A percentile compares a stretch with the other conserved stretches of the same genome.
phyloP scores from a whole-genome alignment of 2,113 vertebrate genomes.

The Pelmatolapia mariae region DNA sequence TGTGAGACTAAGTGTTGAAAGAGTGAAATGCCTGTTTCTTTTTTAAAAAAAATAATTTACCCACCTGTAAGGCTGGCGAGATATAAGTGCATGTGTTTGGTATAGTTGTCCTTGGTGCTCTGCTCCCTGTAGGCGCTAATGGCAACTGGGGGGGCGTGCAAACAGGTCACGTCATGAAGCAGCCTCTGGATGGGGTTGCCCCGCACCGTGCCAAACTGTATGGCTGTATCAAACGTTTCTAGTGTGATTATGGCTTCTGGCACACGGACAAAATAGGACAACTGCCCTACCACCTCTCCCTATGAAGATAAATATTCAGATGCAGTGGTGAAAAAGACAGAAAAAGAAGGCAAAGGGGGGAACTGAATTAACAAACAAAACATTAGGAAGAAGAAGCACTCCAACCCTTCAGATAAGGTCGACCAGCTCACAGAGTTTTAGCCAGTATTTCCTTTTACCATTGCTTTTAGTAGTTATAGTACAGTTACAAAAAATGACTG shows the following conservation, averaged over 20 bases:
- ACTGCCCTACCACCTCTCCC: conserved; percentile 62
- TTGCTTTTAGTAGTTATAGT: not conserved
- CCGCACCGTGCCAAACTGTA: conserved; percentile 73
- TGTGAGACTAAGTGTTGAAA: not conserved
- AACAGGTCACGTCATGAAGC: conserved; percentile 67
- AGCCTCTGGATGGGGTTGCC: conserved; percentile 55
- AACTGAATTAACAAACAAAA: not conserved
- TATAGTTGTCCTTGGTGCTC: conserved; percentile 76
- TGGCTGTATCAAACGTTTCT: conserved; percentile 66
- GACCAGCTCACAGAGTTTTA: not conserved
- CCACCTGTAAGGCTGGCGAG: conserved; percentile 78
- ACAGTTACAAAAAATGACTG: not conserved
- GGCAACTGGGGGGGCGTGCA: conserved; percentile 73
- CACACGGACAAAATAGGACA: conserved; percentile 76
- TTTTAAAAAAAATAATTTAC: not conserved
- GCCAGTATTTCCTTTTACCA: not conserved
- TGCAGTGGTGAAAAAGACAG: not conserved
- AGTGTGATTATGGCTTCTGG: conserved; percentile 57
- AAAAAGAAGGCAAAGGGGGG: not conserved
- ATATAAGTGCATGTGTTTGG: conserved; percentile 72
- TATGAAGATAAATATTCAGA: not conserved
- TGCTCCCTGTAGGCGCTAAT: conserved; percentile 66
- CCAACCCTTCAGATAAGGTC: not conserved
- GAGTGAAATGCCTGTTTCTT: not conserved
- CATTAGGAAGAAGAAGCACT: not conserved